Conservation (phyloP, 1,140 invertebrate species). For the Leptonema lineaticorne region DNA sequence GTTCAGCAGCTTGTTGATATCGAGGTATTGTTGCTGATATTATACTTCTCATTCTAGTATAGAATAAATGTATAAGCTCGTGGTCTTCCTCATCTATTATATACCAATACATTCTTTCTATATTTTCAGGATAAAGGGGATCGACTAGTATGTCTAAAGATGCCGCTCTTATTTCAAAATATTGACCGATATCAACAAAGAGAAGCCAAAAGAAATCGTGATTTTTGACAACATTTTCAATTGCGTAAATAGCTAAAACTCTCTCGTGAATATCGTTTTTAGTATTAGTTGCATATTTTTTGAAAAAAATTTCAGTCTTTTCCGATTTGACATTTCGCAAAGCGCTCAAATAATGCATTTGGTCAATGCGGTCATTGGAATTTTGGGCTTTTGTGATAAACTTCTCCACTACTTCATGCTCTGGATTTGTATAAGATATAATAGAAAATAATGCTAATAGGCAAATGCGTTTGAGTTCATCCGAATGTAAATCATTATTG, state of each 20-base stretch:
- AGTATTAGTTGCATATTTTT: slow-evolving; percentile 35
- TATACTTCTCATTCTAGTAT: slow-evolving; percentile 48
- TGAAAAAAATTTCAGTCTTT: slow-evolving; percentile 37
- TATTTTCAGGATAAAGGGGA: slow-evolving; percentile 41
- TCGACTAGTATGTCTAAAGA: slow-evolving; percentile 44
- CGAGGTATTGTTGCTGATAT: slow-evolving; percentile 48
- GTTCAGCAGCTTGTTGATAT: slow-evolving; percentile 42
- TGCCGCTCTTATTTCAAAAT: slow-evolving; percentile 45
- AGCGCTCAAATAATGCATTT: slow-evolving; percentile 41
- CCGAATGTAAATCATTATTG: slow-evolving; percentile 41
- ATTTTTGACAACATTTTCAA: slow-evolving; percentile 42
- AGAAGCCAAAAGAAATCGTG: slow-evolving; percentile 49
- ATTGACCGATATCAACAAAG: slow-evolving; percentile 45
- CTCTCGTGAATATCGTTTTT: slow-evolving; percentile 42
- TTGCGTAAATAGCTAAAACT: slow-evolving; percentile 45
- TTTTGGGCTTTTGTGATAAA: slow-evolving; percentile 42
- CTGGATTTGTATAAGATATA: slow-evolving; percentile 45
- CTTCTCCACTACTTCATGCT: slow-evolving; percentile 31
- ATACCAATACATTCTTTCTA: slow-evolving; percentile 50
- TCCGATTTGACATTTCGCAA: slow-evolving; percentile 43
- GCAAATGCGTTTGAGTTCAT: slow-evolving; percentile 44
- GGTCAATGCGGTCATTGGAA: slow-evolving; percentile 28
- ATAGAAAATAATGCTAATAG: slow-evolving; percentile 49
- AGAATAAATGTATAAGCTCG: slow-evolving; percentile 52
- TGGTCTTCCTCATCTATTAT: slow-evolving; percentile 48